Percentiles rank a stretch among this genome's conserved stretches.
Conservation (phyloP, 2,113 vertebrate genomes). For the Tiliqua scincoides region DNA sequence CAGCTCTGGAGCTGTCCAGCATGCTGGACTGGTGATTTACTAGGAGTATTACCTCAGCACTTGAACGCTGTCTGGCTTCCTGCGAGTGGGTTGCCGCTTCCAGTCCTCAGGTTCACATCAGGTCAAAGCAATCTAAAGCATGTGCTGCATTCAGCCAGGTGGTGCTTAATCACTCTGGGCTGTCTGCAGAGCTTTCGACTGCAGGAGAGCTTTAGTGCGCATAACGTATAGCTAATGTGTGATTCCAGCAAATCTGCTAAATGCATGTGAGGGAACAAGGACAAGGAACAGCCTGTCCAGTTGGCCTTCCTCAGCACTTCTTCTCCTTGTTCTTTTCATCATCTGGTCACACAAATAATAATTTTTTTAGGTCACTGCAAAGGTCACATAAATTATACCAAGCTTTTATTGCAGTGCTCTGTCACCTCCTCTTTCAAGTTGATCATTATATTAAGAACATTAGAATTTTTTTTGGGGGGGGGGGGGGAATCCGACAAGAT, state of each 20-base stretch:
- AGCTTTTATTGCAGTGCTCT: slow-evolving; percentile 14
- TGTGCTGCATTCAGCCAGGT: slow-evolving; percentile 27
- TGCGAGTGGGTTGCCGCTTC: slow-evolving; percentile 44
- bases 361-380: neutral
- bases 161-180: slow-evolving; percentile 49
- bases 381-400: neutral
- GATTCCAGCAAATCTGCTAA: neutral
- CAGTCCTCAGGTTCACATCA: slow-evolving; percentile 41
- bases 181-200: slow-evolving; percentile 41
- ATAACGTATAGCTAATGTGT: neutral
- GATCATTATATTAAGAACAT: neutral
- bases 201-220: neutral
- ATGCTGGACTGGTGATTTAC: neutral
- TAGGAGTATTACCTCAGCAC: neutral
- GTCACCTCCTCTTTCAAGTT: slow-evolving; percentile 12
- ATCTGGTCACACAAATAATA: neutral
- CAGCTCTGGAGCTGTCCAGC: neutral
- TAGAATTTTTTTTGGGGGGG: no score
- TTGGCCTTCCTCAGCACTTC: neutral
- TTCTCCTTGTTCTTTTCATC: neutral
- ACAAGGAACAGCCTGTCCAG: neutral
- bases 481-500: neutral
- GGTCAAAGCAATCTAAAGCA: slow-evolving; percentile 62
- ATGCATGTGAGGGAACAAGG: neutral
- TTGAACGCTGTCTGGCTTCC: slow-evolving; percentile 49